Evolutionary conservation across 2,888 invertebrate genomes (phyloP), one percentile per base, ranked within the genome.

Genomic region (Thumatha senex): DNA sequence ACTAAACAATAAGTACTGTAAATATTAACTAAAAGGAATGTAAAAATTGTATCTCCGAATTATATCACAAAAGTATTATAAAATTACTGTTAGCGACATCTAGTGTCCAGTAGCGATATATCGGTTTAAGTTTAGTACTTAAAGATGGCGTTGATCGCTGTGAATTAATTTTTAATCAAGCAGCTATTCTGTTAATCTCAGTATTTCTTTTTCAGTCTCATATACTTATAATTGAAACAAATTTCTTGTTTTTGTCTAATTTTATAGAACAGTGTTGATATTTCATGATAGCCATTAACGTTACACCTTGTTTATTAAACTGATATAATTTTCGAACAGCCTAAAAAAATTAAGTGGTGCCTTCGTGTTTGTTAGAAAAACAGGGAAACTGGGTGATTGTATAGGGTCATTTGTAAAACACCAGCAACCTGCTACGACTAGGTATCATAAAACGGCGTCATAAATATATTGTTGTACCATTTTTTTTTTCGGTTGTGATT

Each of bases 151-250:
- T 58, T 63, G 46, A 56, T 39, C 48, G 58, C 55, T 29, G 29
- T 12, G 2, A 30, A 50, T 18, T 39, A 34, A 62, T 65, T 66
- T 62, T 66, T 18, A 36, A 41, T 55, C 43, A 35, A 51, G 63
- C 70, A 66, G 63, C 70, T 69, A 60, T 56, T 56, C 50, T 49
- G 47, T 54, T 65, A 46, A 45, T 18, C 56, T 14, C 60, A 66
- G 70, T 67, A 66, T 67, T 67, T 57, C 48, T 51, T 52, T 44
- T 63, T 63, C 40, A 9, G n/a, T n/a, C n/a, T n/a, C n/a, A n/a
- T n/a, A n/a, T n/a, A n/a, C n/a, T n/a, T n/a, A n/a, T n/a, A n/a
- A n/a, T n/a, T n/a, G n/a, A n/a, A n/a, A n/a, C n/a, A n/a, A n/a
- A n/a, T n/a, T n/a, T n/a, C n/a, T n/a, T n/a, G n/a, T n/a, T n/a